Evolutionary conservation across 2,797 vertebrate species (phyloP), one percentile per base, ranked within the genome.

Genomic region (Cuniculus paca): DNA sequence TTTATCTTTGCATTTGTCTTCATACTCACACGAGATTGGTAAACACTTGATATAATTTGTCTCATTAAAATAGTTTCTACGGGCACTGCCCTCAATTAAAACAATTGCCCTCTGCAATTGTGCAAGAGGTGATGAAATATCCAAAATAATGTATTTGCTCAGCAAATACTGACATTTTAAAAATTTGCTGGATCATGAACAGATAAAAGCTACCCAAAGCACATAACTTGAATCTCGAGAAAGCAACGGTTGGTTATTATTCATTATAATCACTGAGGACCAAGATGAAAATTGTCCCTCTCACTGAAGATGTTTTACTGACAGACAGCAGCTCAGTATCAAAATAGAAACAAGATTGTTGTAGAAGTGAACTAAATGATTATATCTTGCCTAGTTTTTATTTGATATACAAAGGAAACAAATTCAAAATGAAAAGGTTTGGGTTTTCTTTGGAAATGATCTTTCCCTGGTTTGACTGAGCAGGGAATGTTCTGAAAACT

Each of bases 1-100:
- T 95, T 97, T 93, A 87, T 95, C 78, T 96, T 80, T 90, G n/a
- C 28, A 26, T 83, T 91, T 96, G 63, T 94, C 83, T 88, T 78
- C 87, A 24, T 88, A 82, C 52, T 95, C 42, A 85, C n/a, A 36
- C 54, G 48, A 50, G 75, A 72, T 91, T 78, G 85, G 24, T 94
- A 95, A 97, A 81, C 95, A 93, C 96, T 74, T 91, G 96, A 70
- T 78, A 85, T 8, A 94, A 95, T 93, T 81, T 90, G 58, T 56
- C 83, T n/a, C 72, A 75, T 56, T 61, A 26, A 86, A 94, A 96
- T 81, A 91, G 63, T 97, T 87, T 96, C 72, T 83, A 1, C 31
- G 54, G 39, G 56, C 42, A 68, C 19, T 42, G 39, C 9, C 54
- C 42, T 88, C 72, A 60, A 96, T 68, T 75, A 78, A 95, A 97